A percentile compares a stretch with the other conserved stretches of the same genome.
Evolutionary conservation across 2,888 invertebrate species (phyloP).

Genomic region (Augochlorella aurata): DNA sequence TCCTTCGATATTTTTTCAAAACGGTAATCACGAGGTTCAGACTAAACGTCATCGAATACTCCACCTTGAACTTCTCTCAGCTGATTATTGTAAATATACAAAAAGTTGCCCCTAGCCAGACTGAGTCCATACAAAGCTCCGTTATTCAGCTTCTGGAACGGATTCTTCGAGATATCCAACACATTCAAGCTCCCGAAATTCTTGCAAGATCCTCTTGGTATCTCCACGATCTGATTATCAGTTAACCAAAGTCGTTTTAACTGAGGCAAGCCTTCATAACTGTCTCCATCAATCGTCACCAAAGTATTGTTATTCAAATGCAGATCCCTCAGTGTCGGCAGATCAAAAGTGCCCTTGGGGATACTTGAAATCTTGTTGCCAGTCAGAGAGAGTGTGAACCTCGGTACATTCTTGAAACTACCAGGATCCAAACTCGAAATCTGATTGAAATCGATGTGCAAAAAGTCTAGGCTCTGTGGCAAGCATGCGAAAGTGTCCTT

Average conservation of each 20-base stretch:
- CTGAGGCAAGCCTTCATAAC: slow-evolving; percentile 80
- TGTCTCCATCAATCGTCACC: slow-evolving; percentile 72
- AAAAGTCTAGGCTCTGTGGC: slow-evolving; percentile 75
- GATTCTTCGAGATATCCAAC: slow-evolving; percentile 81
- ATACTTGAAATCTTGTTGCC: slow-evolving; percentile 80
- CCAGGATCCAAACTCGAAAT: slow-evolving; percentile 79
- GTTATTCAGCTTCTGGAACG: slow-evolving; percentile 76
- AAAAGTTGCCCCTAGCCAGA: slow-evolving; percentile 42
- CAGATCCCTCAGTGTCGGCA: slow-evolving; percentile 62
- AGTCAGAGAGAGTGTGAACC: slow-evolving; percentile 79
- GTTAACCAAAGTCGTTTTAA: slow-evolving; percentile 80
- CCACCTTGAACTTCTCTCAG: slow-evolving; percentile 62
- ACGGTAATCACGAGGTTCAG: not conserved
- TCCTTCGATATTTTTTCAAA: not conserved
- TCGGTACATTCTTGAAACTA: slow-evolving; percentile 79
- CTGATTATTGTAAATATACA: slow-evolving; percentile 61
- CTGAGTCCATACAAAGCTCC: slow-evolving; percentile 67
- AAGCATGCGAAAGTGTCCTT: slow-evolving; percentile 78
- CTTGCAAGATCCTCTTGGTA: slow-evolving; percentile 81
- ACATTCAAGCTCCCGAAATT: slow-evolving; percentile 79
- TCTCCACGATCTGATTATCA: slow-evolving; percentile 78
- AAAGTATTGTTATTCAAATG: slow-evolving; percentile 63
- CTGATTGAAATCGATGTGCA: slow-evolving; percentile 81
- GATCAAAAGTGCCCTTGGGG: slow-evolving; percentile 68
- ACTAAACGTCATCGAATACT: slow-evolving; percentile 63